Percentiles rank a stretch among this genome's conserved stretches.
These are phyloP conservation scores for Calcarius lapponicus DNA, from an alignment of 2,797 vertebrate genomes.

Conservation along the genomic window DNA sequence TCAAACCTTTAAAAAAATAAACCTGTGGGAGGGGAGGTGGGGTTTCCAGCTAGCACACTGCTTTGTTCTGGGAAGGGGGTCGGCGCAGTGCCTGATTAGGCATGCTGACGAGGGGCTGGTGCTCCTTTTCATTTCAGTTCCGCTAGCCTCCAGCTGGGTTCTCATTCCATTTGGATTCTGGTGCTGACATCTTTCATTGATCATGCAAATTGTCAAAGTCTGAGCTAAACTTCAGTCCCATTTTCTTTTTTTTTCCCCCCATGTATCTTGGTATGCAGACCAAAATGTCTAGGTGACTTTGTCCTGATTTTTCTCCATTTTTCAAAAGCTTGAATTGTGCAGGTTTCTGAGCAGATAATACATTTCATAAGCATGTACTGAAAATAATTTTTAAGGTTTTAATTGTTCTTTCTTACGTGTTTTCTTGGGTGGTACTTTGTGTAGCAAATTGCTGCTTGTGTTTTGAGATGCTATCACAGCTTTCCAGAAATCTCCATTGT, in stretches of 20 bases:
- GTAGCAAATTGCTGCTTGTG: background rate
- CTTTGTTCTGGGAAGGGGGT: conserved; percentile 10
- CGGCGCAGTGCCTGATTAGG: background rate
- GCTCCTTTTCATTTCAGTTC: conserved; percentile 30
- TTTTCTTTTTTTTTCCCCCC: background rate
- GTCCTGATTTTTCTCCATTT: background rate
- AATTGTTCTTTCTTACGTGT: background rate
- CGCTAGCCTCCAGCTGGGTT: background rate
- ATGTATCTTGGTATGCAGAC: background rate
- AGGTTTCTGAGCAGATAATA: background rate
- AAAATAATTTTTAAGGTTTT: background rate
- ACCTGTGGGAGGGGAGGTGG: background rate
- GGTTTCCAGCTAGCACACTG: background rate
- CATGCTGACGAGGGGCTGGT: background rate
- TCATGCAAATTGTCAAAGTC: conserved; percentile 30
- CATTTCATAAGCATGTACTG: background rate
- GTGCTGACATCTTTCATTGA: conserved; percentile 27
- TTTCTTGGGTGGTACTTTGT: background rate
- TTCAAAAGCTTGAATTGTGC: background rate
- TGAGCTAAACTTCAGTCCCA: background rate
- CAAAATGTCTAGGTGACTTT: background rate
- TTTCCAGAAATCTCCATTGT: background rate
- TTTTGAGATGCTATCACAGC: background rate
- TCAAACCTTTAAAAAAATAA: background rate
- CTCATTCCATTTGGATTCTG: background rate